Evolutionary conservation across 2,113 vertebrate species (phyloP).

Genomic region (Sinosuthora webbiana): DNA sequence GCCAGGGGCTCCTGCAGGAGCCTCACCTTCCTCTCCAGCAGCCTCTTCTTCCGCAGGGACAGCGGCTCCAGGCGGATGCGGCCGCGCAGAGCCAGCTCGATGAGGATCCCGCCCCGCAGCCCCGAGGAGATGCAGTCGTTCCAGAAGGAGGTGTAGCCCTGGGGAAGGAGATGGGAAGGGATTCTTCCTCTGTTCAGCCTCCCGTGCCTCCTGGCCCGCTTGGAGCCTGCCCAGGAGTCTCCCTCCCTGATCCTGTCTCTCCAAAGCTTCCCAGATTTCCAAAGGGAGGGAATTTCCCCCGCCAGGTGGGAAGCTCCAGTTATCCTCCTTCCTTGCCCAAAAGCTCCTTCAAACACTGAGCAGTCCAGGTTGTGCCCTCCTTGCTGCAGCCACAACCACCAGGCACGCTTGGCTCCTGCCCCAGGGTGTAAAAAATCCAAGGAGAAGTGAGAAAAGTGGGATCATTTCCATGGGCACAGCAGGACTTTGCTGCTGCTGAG

Average conservation of each 20-base stretch:
- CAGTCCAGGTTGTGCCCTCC: neutral
- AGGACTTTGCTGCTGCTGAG: neutral
- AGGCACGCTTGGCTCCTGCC: neutral
- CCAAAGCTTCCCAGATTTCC: neutral
- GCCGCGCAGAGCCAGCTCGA: slow-evolving; percentile 79
- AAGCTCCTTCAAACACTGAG: neutral
- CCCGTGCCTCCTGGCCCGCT: neutral
- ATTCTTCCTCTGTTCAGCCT: neutral
- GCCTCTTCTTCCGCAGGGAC: slow-evolving; percentile 73
- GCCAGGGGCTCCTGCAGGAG: fast-evolving
- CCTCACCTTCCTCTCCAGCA: slow-evolving; percentile 81
- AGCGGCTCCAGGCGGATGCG: slow-evolving; percentile 76
- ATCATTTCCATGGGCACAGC: neutral
- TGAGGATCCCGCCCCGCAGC: slow-evolving; percentile 78
- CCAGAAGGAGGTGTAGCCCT: slow-evolving; percentile 88
- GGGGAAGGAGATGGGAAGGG: neutral
- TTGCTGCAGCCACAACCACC: neutral
- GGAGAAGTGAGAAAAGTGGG: neutral
- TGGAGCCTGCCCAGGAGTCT: neutral
- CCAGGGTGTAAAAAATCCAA: fast-evolving
- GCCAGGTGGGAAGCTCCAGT: too few relatives aligned
- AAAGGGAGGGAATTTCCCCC: too few relatives aligned
- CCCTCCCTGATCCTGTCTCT: neutral
- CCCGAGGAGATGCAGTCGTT: slow-evolving; percentile 87
- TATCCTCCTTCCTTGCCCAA: neutral